Evolutionary conservation across 2,888 invertebrate species (phyloP).

Genomic region (Drosophila mercatorum): DNA sequence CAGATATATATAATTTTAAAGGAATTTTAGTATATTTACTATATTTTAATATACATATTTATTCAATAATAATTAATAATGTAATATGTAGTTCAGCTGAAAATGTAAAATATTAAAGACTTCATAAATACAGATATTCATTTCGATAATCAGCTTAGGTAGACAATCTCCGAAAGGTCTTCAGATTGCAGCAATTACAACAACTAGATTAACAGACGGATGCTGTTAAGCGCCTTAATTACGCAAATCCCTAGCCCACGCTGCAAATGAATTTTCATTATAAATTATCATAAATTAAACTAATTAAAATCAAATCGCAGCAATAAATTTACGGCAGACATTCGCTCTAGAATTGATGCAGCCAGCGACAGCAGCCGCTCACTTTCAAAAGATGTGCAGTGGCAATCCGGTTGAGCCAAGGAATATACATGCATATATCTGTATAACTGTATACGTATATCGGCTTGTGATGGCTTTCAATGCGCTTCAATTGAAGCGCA

Average conservation of each 20-base stretch:
- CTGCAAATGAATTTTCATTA: conserved; percentile 48
- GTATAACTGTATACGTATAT: background rate
- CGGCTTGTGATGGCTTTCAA: conserved; percentile 53
- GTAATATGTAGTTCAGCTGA: background rate
- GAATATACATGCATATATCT: conserved; percentile 27
- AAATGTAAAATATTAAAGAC: background rate
- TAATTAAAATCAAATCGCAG: conserved; percentile 74
- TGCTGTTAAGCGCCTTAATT: conserved; percentile 24
- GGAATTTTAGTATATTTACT: no score
- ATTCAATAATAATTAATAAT: no score
- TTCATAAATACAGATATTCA: background rate
- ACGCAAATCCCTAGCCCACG: conserved; percentile 23
- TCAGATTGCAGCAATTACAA: background rate
- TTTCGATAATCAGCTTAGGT: background rate
- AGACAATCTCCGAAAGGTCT: background rate
- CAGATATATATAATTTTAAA: background rate
- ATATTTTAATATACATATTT: no score
- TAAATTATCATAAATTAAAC: conserved; percentile 76
- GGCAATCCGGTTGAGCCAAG: conserved; percentile 63
- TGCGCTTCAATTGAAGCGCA: conserved; percentile 65
- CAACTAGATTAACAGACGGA: conserved; percentile 15
- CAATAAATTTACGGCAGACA: conserved; percentile 68
- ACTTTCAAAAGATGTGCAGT: conserved; percentile 71
- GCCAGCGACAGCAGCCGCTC: conserved; percentile 64
- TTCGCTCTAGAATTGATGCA: conserved; percentile 73